Evolutionary conservation across 2,888 invertebrate species (phyloP), one percentile per base, ranked within the genome.

Genomic region (Xanthostigma xanthostigma): DNA sequence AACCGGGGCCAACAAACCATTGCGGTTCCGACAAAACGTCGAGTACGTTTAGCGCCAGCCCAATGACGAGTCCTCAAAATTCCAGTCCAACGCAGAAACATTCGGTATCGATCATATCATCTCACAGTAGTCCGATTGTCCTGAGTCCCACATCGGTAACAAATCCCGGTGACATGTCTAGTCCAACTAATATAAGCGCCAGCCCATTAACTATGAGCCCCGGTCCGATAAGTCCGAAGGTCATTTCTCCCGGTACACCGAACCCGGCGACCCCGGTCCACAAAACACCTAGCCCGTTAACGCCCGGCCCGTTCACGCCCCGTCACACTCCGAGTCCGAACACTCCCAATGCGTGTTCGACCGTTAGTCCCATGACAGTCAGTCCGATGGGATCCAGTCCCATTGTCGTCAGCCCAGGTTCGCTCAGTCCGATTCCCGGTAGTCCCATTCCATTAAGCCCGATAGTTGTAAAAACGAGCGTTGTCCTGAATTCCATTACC

Each of bases 1-100:
- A 78, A 60, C 72, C 78, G 13, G 76, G 75, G 43, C 73, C 76
- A 37, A 72, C 70, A 52, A 67, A 67, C 36, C 63, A 62, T 56
- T 65, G 64, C 17, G 69, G 68, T 36, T 66, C 66, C 51, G 62
- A 63, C 39, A 27, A 27, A 27, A 27, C 27, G 27, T 27, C 27
- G 27, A 27, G 27, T 27, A 27, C 27, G 27, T 27, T 27, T 27
- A 27, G 27, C 27, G 6, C 27, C 3, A 27, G 27, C 27, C 27
- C 27, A 27, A 27, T 27, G 27, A 27, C 27, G 27, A 27, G 27
- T 27, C 48, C 48, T 35, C 33, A 35, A 27, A 36, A 42, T 37
- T 33, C 27, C 3, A 48, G 40, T 36, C 38, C 48, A 43, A 41
- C 34, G 3, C 27, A 27, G 6, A 27, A 27, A 6, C 27, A 27